phyloP scores from a whole-genome alignment of 53 echinoderm and acorn worm species.

The Henricia sp. region DNA sequence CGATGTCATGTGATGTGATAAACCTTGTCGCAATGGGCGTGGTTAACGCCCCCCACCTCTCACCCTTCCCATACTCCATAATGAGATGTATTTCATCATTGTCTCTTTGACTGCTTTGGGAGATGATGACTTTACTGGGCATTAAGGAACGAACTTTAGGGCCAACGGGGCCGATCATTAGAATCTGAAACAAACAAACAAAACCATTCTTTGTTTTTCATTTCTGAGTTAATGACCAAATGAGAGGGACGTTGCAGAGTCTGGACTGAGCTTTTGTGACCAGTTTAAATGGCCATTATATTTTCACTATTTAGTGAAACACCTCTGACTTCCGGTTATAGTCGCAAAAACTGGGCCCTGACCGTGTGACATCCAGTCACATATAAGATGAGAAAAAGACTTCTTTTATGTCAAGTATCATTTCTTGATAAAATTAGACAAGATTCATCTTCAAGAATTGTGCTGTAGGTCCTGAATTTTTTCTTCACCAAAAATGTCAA shows the following conservation, averaged over 20 bases:
- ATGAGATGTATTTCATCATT: slow-evolving; percentile 94
- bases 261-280: too few species aligned
- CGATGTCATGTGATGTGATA: slow-evolving; percentile 88
- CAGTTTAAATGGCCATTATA: too few species aligned
- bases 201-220: too few species aligned
- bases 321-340: too few species aligned
- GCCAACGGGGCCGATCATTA: slow-evolving; percentile 87
- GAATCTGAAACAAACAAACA: slow-evolving; percentile 63
- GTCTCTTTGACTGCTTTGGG: slow-evolving; percentile 53
- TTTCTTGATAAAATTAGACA: not conserved
- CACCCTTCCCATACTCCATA: slow-evolving; percentile 92
- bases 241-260: not conserved
- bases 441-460: too few species aligned
- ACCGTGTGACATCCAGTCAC: too few species aligned
- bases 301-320: too few species aligned
- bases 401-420: not conserved
- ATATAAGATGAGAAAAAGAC: too few species aligned
- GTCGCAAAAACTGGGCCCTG: too few species aligned
- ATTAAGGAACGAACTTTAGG: slow-evolving; percentile 79
- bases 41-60: slow-evolving; percentile 74
- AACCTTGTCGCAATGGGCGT: slow-evolving; percentile 86
- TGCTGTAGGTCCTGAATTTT: too few species aligned
- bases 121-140: slow-evolving; percentile 66
- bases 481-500: too few species aligned
- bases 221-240: too few species aligned